phyloP scores from a whole-genome alignment of 2,888 invertebrate species.

The Rhaphigaster nebulosa region DNA sequence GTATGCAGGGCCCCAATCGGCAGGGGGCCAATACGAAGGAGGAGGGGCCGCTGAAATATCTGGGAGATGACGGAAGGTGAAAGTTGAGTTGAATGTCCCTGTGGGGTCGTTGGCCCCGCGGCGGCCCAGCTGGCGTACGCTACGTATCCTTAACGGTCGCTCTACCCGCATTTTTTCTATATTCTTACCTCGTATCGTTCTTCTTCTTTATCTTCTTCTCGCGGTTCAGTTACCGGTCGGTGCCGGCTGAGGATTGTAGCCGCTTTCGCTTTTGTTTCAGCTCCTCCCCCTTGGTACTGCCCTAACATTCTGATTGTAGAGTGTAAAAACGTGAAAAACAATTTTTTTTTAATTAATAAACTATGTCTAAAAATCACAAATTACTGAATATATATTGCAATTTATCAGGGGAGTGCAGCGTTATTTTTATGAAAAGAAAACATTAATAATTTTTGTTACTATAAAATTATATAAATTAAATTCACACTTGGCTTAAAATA shows the following conservation, averaged over 20 bases:
- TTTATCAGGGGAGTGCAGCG: too few relatives aligned
- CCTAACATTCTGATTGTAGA: neutral
- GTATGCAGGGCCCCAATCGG: neutral
- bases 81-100: constrained; percentile 1
- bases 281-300: neutral
- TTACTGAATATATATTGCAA: too few relatives aligned
- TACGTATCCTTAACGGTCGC: constrained; percentile 33
- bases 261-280: constrained; percentile 12
- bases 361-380: too few relatives aligned
- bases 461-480: too few relatives aligned
- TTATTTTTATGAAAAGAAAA: too few relatives aligned
- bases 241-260: neutral
- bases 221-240: neutral
- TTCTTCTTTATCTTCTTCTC: neutral
- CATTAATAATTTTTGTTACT: too few relatives aligned
- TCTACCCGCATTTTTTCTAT: neutral
- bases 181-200: neutral
- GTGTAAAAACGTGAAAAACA: neutral
- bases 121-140: neutral
- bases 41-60: constrained; percentile 9
- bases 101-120: neutral
- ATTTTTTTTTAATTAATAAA: too few relatives aligned
- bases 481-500: too few relatives aligned
- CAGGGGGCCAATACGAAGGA: neutral
- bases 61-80: constrained; percentile 22